These are phyloP conservation scores for Eulithis testata DNA, from an alignment of 2,888 invertebrate genomes.

Conservation along the genomic window DNA sequence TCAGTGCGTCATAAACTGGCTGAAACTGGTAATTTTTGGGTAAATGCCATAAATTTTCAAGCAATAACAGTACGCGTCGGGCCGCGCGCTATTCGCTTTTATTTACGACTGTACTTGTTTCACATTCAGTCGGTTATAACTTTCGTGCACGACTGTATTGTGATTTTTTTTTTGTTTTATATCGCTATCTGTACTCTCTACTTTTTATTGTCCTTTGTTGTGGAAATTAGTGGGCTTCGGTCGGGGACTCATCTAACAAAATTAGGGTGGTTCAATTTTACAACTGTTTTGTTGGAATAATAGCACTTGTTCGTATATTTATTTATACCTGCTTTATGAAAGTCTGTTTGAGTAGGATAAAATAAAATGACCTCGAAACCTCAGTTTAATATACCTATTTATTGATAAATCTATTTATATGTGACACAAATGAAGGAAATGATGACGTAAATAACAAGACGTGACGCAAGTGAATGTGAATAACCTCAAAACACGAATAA, in stretches of 20 bases:
- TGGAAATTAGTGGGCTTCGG: constrained; percentile 56
- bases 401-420: constrained; percentile 8
- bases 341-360: not conserved
- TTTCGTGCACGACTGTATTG: constrained; percentile 77
- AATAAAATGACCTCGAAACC: not conserved
- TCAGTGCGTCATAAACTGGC: constrained; percentile 67
- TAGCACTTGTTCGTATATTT: constrained; percentile 1
- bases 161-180: constrained; percentile 71
- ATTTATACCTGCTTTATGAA: constrained; percentile 13
- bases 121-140: constrained; percentile 76
- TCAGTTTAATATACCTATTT: not conserved
- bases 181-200: constrained; percentile 59
- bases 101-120: constrained; percentile 82
- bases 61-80: constrained; percentile 76
- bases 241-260: constrained; percentile 42
- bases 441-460: constrained; percentile 9
- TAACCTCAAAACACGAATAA: constrained; percentile 37
- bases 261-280: constrained; percentile 38
- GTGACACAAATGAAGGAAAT: constrained; percentile 19
- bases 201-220: constrained; percentile 75
- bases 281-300: constrained; percentile 24
- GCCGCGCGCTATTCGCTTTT: constrained; percentile 77
- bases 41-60: constrained; percentile 74
- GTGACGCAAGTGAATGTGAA: constrained; percentile 32
- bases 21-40: constrained; percentile 75